Base-by-base conservation (phyloP, 2,888 invertebrate genomes). In the Sinotaia quadrata region DNA sequence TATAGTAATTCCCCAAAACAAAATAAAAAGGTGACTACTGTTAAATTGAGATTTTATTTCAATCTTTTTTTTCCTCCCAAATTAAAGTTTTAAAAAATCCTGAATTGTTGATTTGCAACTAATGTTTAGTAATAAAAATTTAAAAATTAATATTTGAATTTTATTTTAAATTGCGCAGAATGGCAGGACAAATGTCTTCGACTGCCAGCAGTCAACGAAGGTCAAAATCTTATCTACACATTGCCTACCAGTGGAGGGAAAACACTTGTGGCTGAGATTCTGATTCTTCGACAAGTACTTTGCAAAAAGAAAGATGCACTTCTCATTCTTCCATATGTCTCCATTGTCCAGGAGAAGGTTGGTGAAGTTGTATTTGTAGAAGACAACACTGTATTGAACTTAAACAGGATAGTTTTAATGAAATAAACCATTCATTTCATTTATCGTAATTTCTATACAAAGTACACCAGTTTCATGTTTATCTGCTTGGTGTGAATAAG, bases 161-260 rank as follows among this genome's bases (percentile, higher is more conserved):
- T 47, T 47, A 4, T 7, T 7, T 47, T 4, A 47, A 5, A 21
- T 47, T 47, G 76, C 75, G 33, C 75, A 87, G 97, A 94, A 77
- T 98, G 98, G 98, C 98, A 98, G 90, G 91, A 94, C 78, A 95
- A 97, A 89, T 98, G 97, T 85, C 89, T 98, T 4, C 92, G 91
- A 71, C 89, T 96, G 44, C 91, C 92, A n/a, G 93, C 94, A 2
- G 90, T 96, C 31, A 89, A 90, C 69, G 88, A 91, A 15, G 91
- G 93, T 49, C 91, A 90, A 33, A 98, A 98, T 89, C 90, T 98
- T 52, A 93, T 98, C 71, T 96, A 97, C 85, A 95, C 96, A 0
- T 88, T 98, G 51, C 98, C 98, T 0, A 98, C 98, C 0, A 97
- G 97, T 85, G 98, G 98, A 1, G 98, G 98, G 0, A 98, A 98